Evolutionary conservation across 2,888 invertebrate genomes (phyloP).

Genomic region (Parnassius apollo): DNA sequence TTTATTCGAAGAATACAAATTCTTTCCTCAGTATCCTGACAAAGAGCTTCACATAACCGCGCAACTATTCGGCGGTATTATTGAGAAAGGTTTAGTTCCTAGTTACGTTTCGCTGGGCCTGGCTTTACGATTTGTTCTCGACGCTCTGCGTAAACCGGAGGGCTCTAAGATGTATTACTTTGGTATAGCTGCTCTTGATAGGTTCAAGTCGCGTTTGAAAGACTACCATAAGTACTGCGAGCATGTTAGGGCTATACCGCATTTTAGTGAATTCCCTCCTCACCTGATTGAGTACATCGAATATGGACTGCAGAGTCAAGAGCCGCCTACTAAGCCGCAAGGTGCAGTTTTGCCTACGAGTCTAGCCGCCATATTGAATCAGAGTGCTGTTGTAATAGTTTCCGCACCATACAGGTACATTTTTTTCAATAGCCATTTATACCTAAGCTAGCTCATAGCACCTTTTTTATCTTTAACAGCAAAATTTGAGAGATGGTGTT

Average conservation of each 20-base stretch:
- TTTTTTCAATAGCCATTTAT: slow-evolving; percentile 25
- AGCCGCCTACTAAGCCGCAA: slow-evolving; percentile 91
- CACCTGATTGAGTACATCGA: slow-evolving; percentile 97
- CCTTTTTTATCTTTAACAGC: no score
- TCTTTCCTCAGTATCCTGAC: slow-evolving; percentile 99
- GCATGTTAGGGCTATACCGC: slow-evolving; percentile 93
- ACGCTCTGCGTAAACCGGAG: slow-evolving; percentile 94
- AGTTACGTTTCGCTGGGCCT: slow-evolving; percentile 92
- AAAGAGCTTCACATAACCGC: slow-evolving; percentile 98
- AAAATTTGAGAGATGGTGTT: no score
- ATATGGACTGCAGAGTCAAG: slow-evolving; percentile 92
- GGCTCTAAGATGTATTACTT: slow-evolving; percentile 99
- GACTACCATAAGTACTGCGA: slow-evolving; percentile 99
- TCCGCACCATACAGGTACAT: slow-evolving; percentile 74
- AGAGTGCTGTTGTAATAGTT: slow-evolving; percentile 76
- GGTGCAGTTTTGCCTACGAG: slow-evolving; percentile 86
- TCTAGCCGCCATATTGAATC: slow-evolving; percentile 82
- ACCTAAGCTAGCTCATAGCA: not conserved
- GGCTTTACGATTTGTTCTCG: slow-evolving; percentile 95
- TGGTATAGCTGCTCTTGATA: slow-evolving; percentile 96
- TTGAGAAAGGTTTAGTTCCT: slow-evolving; percentile 95
- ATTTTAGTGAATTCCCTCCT: slow-evolving; percentile 95
- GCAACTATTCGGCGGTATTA: slow-evolving; percentile 98
- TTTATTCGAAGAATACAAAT: slow-evolving; percentile 98
- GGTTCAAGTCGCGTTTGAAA: slow-evolving; percentile 95